A percentile compares a stretch with the other conserved stretches of the same genome.
These are phyloP conservation scores for Nemotelus pantherinus DNA, from an alignment of 2,888 invertebrate species.

Conservation along the genomic window DNA sequence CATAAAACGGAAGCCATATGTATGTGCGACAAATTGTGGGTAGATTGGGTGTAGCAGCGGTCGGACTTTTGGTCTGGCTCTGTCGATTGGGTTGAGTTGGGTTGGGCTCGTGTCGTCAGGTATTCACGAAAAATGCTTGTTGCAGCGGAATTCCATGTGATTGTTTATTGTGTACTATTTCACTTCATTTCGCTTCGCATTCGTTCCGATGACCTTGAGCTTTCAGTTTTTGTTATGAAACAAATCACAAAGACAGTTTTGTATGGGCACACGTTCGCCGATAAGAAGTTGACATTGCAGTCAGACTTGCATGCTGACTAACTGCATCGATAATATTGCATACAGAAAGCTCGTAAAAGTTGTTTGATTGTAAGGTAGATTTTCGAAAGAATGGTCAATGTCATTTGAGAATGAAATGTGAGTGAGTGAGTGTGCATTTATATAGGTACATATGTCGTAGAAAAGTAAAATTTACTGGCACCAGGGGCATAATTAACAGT, in stretches of 20 bases:
- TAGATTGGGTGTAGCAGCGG: not conserved
- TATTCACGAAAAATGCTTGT: not conserved
- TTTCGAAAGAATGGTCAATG: too few species aligned
- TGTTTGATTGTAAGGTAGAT: too few species aligned
- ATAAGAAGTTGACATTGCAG: not conserved
- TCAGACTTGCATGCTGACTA: not conserved
- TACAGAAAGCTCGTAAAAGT: too few species aligned
- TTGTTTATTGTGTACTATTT: not conserved
- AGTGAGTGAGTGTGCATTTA: too few species aligned
- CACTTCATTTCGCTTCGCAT: too few species aligned
- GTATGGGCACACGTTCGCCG: not conserved
- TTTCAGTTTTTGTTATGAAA: conserved; percentile 22
- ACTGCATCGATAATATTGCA: too few species aligned
- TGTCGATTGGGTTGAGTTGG: conserved; percentile 9
- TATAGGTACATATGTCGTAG: too few species aligned
- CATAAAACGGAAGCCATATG: conserved; percentile 32
- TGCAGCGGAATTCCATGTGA: not conserved
- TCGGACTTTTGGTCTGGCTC: not conserved
- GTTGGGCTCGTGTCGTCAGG: conserved; percentile 10
- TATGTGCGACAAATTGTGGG: conserved; percentile 22
- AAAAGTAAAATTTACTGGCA: too few species aligned
- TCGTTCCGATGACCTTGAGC: conserved; percentile 20
- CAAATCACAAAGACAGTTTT: not conserved
- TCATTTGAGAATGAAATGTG: too few species aligned
- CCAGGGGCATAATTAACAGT: too few species aligned